Evolutionary conservation across 92 coral and sea anemone species (phyloP), one percentile per base, ranked within the genome.

Genomic region (Phymanthus crucifer): DNA sequence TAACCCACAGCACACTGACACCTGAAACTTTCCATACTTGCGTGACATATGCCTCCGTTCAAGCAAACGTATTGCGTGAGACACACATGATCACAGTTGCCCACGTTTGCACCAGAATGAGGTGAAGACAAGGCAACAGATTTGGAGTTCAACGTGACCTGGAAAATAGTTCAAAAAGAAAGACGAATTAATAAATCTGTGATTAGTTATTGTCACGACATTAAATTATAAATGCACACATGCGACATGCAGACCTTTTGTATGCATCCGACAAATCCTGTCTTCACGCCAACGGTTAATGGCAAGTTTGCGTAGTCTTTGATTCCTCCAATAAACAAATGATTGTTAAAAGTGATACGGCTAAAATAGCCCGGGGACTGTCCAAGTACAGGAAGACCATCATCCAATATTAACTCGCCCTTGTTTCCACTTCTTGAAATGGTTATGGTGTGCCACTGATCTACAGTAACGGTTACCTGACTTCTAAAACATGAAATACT

Each of bases 381-480:
- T 17, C 87, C 91, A 11, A 83, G 50, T 38, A 80, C 84, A 72
- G 91, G 84, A 21, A n/a, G 16, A 66, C 75, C 91, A 54, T 69
- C 76, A 78, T 87, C 79, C 29, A 87, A 40, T 4, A 72, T 37
- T 37, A 87, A 36, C 32, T 78, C 67, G 26, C 87, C 91, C 1
- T 48, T 57, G 40, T 74, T 87, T 29, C 73, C 87, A 35, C 26
- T 71, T 66, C 91, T 80, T 38, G 73, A 87, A 38, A 87, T 19
- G n/a, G 70, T 78, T 36, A 87, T 78, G 21, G 86, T 78, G 47
- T 83, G 80, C 91, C 91, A 87, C 24, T 72, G 69, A 57, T 73
- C 61, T 32, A 83, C 72, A 13, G 29, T 34, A 29, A 87, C 66
- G 13, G 87, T n/a, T 34, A 77, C 27, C 58, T 21, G 43, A 24